Evolutionary conservation across 35 echinoderm and acorn worm species (phyloP).

Genomic region (Lytechinus pictus): DNA sequence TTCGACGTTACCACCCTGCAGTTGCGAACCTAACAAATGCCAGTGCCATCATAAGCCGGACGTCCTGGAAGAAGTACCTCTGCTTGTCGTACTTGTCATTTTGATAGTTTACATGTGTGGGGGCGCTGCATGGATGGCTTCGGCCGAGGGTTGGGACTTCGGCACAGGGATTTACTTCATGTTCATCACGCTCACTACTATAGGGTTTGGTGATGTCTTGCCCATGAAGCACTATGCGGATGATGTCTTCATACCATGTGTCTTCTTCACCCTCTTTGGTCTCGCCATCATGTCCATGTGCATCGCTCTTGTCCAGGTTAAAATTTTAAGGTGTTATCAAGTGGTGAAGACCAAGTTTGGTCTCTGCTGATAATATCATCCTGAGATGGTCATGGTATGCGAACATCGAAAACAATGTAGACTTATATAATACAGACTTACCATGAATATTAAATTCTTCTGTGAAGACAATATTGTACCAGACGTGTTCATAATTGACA

Average conservation of each 20-base stretch:
- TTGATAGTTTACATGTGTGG: constrained; percentile 69
- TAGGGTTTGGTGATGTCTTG: constrained; percentile 89
- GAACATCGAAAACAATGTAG: too few species aligned
- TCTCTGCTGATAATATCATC: neutral
- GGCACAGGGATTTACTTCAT: constrained; percentile 83
- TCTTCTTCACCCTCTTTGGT: constrained; percentile 80
- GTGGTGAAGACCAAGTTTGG: neutral
- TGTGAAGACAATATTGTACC: neutral
- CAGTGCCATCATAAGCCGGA: constrained; percentile 46
- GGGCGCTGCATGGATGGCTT: constrained; percentile 60
- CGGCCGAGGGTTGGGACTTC: constrained; percentile 76
- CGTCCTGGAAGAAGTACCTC: constrained; percentile 71
- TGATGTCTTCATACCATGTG: constrained; percentile 61
- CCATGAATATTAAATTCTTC: neutral
- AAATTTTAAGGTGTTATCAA: constrained; percentile 37
- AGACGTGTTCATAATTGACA: neutral
- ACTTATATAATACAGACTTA: neutral
- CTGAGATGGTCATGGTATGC: too few species aligned
- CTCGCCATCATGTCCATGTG: constrained; percentile 95
- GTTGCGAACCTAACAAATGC: neutral
- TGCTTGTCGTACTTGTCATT: constrained; percentile 66
- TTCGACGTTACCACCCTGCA: neutral
- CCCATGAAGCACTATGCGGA: constrained; percentile 83
- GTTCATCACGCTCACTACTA: constrained; percentile 94
- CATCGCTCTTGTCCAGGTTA: constrained; percentile 80